Base-by-base conservation (phyloP, 2,888 invertebrate species). In the Clanis bilineata region DNA sequence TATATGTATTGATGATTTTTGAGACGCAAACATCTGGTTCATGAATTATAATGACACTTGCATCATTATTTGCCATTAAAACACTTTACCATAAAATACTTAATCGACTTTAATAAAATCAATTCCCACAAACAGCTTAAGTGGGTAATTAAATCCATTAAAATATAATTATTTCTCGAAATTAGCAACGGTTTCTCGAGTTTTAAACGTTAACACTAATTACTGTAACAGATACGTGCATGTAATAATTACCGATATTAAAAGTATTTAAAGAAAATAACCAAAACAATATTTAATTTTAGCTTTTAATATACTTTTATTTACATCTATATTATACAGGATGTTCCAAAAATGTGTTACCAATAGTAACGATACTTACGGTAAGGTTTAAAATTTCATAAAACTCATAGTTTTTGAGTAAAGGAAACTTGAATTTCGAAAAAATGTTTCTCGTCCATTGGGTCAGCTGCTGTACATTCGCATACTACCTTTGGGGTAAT, bases 201-300 rank as follows among this genome's bases (percentile, higher is more conserved):
- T 51, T 51, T 51, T 28, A 41, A 43, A 59, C 43, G 56, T 62
- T 18, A 68, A 62, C 73, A 78, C 76, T 80, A 79, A 82, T 77
- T 72, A 61, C 59, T 62, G 69, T 68, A 61, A 60, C 65, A 70
- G 71, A 63, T 76, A 73, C 36, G 36, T 1, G 9, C 71, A 60
- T 58, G 47, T 60, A 22, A 70, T 80, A 82, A 82, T 84, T 83
- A 84, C 72, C 73, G 78, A 83, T 80, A 72, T 67, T 22, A 6
- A 12, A 18, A 18, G 22, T 45, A 45, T 32, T 32, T 32, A 7
- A 6, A 7, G 9, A n/a, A n/a, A n/a, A n/a, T n/a, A n/a, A n/a
- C n/a, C n/a, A n/a, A n/a, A n/a, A n/a, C n/a, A n/a, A n/a, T n/a
- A n/a, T n/a, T n/a, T n/a, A n/a, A n/a, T n/a, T n/a, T n/a, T n/a